Evolutionary conservation across 2,113 vertebrate species (phyloP).

Genomic region (Ciconia stormi): DNA sequence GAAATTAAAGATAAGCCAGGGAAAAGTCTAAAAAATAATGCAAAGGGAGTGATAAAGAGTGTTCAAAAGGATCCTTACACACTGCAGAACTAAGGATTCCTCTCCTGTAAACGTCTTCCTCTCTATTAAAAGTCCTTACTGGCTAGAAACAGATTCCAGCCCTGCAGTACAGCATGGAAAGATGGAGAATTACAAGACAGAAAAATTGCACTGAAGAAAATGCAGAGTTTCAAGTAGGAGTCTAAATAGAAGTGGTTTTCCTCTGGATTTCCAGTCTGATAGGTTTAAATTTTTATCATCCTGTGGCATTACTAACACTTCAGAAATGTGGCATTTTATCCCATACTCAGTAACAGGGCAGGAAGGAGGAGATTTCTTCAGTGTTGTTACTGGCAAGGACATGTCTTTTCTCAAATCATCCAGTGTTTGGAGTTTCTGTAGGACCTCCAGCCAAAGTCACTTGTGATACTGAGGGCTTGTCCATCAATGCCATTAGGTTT

Average conservation of each 20-base stretch:
- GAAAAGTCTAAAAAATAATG: not conserved
- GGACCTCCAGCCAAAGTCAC: not conserved
- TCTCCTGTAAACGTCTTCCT: not conserved
- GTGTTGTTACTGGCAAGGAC: too few species aligned
- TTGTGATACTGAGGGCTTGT: not conserved
- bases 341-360: not conserved
- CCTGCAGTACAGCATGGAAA: not conserved
- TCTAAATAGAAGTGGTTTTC: not conserved
- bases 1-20: not conserved
- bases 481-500: not conserved
- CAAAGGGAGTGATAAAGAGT: not conserved
- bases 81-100: not conserved
- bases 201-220: not conserved
- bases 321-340: constrained; percentile 1
- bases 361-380: not conserved
- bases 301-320: not conserved
- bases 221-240: not conserved
- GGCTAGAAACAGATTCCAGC: not conserved
- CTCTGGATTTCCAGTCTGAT: not conserved
- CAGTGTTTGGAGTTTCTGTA: not conserved
- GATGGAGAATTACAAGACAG: not conserved
- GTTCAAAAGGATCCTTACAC: not conserved
- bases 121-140: not conserved
- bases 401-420: not conserved
- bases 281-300: not conserved